These are phyloP conservation scores for Coranthus polyacanthus DNA, from an alignment of 2,797 vertebrate species.

Conservation along the genomic window DNA sequence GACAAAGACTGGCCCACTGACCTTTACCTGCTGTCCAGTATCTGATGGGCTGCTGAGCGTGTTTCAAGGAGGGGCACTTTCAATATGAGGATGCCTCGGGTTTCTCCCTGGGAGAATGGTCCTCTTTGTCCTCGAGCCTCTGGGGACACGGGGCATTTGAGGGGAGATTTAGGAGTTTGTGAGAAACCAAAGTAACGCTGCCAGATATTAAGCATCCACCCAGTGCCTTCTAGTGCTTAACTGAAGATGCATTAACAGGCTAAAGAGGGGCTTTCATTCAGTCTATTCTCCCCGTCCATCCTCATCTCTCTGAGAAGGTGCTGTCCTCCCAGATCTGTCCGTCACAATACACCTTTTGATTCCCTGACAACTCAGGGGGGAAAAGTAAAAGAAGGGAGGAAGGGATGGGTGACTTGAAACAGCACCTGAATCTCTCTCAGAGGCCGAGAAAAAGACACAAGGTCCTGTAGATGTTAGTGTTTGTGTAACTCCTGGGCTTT, in stretches of 20 bases:
- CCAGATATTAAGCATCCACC: slow-evolving; percentile 43
- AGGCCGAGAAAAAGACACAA: slow-evolving; percentile 13
- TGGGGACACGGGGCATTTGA: slow-evolving; percentile 27
- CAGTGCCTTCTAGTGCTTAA: slow-evolving; percentile 26
- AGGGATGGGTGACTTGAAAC: slow-evolving; percentile 35
- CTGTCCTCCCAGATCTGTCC: slow-evolving; percentile 44
- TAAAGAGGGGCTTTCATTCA: slow-evolving; percentile 54
- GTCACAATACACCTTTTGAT: slow-evolving; percentile 79
- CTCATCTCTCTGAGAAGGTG: slow-evolving; percentile 43
- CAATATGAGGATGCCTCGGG: slow-evolving; percentile 67
- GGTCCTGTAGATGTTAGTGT: slow-evolving; percentile 2
- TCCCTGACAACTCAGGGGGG: slow-evolving; percentile 43
- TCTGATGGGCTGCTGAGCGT: slow-evolving; percentile 69
- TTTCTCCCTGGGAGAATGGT: slow-evolving; percentile 66
- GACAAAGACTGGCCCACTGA: slow-evolving; percentile 61
- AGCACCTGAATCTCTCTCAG: slow-evolving; percentile 4
- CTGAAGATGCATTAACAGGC: slow-evolving; percentile 42
- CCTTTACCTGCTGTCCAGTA: slow-evolving; percentile 58
- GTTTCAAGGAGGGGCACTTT: slow-evolving; percentile 48
- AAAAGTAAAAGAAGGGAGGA: background rate
- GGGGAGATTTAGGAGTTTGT: slow-evolving; percentile 46
- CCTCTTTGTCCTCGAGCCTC: slow-evolving; percentile 67
- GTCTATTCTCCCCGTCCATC: slow-evolving; percentile 52
- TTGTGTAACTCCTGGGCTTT: slow-evolving; percentile 27
- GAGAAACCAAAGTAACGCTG: slow-evolving; percentile 28